Evolutionary conservation across 2,113 vertebrate species (phyloP).

Genomic region (Cervus canadensis): DNA sequence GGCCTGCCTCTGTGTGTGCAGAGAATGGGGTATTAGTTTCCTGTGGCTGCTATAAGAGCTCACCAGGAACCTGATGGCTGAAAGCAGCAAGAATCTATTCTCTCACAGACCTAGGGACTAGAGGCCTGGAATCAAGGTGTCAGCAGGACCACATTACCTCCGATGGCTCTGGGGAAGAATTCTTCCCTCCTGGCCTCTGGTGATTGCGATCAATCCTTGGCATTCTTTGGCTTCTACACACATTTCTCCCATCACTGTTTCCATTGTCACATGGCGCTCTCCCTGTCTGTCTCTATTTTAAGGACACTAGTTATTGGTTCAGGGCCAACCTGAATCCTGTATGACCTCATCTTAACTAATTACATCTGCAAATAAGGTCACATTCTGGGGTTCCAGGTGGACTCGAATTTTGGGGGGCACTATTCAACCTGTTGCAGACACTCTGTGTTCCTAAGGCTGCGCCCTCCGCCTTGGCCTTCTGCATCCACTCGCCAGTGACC

Average conservation of each 20-base stretch:
- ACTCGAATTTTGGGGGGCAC: neutral
- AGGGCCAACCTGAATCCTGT: neutral
- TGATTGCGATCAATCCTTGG: neutral
- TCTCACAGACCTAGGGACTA: neutral
- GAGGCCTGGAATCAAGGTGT: neutral
- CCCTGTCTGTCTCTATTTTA: neutral
- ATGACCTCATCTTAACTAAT: neutral
- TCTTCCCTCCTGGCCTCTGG: neutral
- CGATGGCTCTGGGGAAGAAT: neutral
- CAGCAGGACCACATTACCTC: neutral
- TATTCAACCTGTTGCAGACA: neutral
- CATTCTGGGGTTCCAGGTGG: neutral
- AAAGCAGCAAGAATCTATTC: neutral
- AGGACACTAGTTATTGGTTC: neutral
- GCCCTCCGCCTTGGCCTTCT: neutral
- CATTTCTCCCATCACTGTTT: neutral
- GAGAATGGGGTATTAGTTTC: neutral
- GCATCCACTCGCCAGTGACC: neutral
- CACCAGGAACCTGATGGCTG: neutral
- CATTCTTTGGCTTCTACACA: neutral
- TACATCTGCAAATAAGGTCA: neutral
- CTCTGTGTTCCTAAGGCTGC: neutral
- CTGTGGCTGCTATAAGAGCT: neutral
- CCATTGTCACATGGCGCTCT: neutral
- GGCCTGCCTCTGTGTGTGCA: neutral